phyloP scores from a whole-genome alignment of 2,797 vertebrate species.

The Sardinella longiceps region DNA sequence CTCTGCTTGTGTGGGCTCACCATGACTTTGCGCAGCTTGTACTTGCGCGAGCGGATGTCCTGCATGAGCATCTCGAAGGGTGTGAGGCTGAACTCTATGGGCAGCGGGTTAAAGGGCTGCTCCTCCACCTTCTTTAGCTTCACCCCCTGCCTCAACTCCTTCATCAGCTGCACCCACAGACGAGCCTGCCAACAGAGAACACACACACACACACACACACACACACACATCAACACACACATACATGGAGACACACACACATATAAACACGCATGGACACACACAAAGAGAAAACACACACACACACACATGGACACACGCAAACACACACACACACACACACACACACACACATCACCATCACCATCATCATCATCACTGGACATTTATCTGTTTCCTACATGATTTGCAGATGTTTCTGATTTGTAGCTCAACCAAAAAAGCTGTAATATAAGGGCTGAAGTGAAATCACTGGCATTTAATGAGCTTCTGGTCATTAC shows the following conservation, averaged over 20 bases:
- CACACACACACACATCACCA: neutral
- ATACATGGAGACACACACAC: neutral
- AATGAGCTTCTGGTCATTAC: neutral
- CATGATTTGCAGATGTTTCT: neutral
- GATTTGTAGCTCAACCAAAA: neutral
- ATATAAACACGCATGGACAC: neutral
- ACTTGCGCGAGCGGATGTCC: conserved; percentile 90
- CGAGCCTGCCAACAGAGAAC: conserved; percentile 78
- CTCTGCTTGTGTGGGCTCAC: conserved; percentile 71
- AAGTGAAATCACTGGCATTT: neutral
- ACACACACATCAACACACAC: neutral
- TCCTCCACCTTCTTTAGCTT: conserved; percentile 96
- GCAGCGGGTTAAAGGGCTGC: conserved; percentile 88
- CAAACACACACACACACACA: neutral
- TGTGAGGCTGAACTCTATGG: conserved; percentile 94
- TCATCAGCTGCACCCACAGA: conserved; percentile 96
- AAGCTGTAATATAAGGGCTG: neutral
- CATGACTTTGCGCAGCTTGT: conserved; percentile 96
- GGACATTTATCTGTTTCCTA: neutral
- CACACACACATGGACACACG: neutral
- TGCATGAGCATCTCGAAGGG: conserved; percentile 99
- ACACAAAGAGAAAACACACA: too few relatives aligned
- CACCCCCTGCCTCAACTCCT: conserved; percentile 91
- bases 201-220: conserved; percentile 41
- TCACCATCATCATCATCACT: neutral